Evolutionary conservation across 2,888 invertebrate genomes (phyloP).

Genomic region (Drosophila maculinotata): DNA sequence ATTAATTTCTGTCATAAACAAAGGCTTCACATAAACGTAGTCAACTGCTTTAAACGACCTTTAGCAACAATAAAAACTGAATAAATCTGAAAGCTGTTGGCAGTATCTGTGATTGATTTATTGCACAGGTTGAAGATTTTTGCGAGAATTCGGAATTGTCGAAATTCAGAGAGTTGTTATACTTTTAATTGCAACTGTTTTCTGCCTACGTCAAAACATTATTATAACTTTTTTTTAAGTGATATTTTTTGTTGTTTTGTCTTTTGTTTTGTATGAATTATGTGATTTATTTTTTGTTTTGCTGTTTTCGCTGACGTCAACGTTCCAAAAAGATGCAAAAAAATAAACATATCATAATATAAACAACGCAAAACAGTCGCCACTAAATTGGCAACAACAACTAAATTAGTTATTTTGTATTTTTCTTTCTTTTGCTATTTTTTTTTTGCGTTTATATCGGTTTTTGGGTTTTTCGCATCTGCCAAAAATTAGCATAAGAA

Average conservation of each 20-base stretch:
- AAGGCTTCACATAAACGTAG: conserved; percentile 39
- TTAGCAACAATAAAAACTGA: conserved; percentile 46
- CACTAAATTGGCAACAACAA: conserved; percentile 49
- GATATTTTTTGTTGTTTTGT: conserved; percentile 13
- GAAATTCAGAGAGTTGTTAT: conserved; percentile 11
- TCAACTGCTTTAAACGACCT: conserved; percentile 51
- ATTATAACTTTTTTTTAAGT: conserved; percentile 10
- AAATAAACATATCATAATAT: conserved; percentile 35
- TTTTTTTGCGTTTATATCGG: conserved; percentile 46
- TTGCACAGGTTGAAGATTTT: conserved; percentile 23
- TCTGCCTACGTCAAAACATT: conserved; percentile 17
- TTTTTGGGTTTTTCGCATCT: conserved; percentile 66
- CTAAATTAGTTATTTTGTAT: conserved; percentile 49
- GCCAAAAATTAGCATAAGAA: conserved; percentile 79
- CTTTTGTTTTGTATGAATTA: conserved; percentile 20
- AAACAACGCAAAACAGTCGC: conserved; percentile 51
- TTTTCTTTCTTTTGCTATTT: conserved; percentile 41
- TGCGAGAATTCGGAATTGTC: conserved; percentile 3
- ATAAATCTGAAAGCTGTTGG: conserved; percentile 47
- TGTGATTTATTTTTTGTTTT: conserved; percentile 55
- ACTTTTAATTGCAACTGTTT: conserved; percentile 41
- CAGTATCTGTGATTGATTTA: conserved; percentile 66
- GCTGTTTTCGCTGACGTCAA: conserved; percentile 67
- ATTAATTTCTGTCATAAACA: conserved; percentile 46
- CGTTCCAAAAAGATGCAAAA: conserved; percentile 16